Conservation (phyloP, 2,797 vertebrate species). For the Phaenicophaeus curvirostris region DNA sequence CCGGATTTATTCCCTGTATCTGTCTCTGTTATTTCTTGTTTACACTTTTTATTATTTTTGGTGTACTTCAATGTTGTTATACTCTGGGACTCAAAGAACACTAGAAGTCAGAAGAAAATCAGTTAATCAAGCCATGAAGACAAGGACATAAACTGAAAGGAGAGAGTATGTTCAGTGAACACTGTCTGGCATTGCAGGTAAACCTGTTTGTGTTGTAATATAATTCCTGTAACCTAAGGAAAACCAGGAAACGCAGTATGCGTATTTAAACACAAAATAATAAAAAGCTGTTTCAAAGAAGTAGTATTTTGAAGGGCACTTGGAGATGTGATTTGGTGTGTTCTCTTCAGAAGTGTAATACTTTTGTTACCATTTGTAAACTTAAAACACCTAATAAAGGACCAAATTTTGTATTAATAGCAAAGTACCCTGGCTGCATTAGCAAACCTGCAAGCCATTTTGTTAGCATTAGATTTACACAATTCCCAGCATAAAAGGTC, state of each 20-base stretch:
- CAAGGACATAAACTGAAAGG: not conserved
- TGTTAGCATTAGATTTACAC: not conserved
- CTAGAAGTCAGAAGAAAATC: conserved; percentile 85
- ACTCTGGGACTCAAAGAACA: conserved; percentile 79
- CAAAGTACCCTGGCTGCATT: not conserved
- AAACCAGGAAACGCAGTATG: not conserved
- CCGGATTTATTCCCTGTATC: conserved; percentile 91
- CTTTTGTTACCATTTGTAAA: conserved; percentile 44
- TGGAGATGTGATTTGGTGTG: not conserved
- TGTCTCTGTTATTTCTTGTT: conserved; percentile 85
- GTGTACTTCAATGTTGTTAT: conserved; percentile 88
- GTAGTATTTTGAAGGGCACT: not conserved
- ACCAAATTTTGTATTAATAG: conserved; percentile 34
- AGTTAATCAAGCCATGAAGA: conserved; percentile 42
- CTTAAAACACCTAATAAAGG: conserved; percentile 38
- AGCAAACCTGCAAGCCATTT: not conserved
- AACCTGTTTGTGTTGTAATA: not conserved
- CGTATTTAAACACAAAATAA: not conserved
- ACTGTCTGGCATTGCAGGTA: not conserved
- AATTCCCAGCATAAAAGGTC: not conserved
- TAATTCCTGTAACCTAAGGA: not conserved
- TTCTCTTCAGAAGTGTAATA: not conserved
- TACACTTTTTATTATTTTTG: conserved; percentile 86
- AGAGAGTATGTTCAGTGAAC: not conserved
- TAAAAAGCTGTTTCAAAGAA: not conserved